phyloP scores from a whole-genome alignment of 2,888 invertebrate genomes.

The Hypercompe scribonia region DNA sequence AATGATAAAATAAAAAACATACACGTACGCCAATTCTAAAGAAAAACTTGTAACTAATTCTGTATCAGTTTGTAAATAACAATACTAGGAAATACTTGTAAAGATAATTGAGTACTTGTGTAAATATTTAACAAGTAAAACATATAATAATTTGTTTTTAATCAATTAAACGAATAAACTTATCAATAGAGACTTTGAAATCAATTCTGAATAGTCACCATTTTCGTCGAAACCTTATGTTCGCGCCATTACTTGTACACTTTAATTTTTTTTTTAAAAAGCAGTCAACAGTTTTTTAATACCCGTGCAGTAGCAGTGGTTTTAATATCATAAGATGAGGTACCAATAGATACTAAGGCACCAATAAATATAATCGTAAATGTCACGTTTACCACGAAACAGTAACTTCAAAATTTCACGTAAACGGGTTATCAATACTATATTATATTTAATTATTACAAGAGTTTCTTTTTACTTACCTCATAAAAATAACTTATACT shows the following conservation, averaged over 20 bases:
- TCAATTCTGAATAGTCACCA: not conserved
- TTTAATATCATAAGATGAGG: not conserved
- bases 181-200: not conserved
- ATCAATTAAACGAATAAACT: not conserved
- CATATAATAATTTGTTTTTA: not conserved
- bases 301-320: not conserved
- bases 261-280: not conserved
- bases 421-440: too few species aligned
- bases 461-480: too few species aligned
- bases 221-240: not conserved
- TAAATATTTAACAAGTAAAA: not conserved
- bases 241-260: not conserved
- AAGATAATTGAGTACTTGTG: not conserved
- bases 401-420: not conserved
- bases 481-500: too few species aligned
- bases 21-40: not conserved
- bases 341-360: too few species aligned
- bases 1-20: not conserved
- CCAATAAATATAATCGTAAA: too few species aligned
- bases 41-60: not conserved
- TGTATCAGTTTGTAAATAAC: not conserved
- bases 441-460: too few species aligned
- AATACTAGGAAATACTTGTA: not conserved
- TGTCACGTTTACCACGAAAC: not conserved
- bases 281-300: not conserved